Conservation (phyloP, 2,113 vertebrate genomes). For the Poecile atricapillus region DNA sequence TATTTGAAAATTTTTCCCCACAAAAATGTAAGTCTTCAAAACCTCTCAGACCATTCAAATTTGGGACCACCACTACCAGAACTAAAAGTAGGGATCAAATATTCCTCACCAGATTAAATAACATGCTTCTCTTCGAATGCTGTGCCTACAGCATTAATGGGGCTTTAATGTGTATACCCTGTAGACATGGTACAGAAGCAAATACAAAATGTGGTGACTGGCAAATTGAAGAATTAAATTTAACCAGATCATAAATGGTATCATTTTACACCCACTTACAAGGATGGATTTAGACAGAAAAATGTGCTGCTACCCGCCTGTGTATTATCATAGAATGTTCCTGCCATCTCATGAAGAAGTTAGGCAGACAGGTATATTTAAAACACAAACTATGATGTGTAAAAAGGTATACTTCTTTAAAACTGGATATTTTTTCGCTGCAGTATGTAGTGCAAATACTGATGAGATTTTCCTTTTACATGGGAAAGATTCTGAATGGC, state of each 20-base stretch:
- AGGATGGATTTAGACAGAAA: neutral
- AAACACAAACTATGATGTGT: neutral
- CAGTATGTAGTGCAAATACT: neutral
- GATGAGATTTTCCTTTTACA: neutral
- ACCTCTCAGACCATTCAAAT: neutral
- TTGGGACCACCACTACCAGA: neutral
- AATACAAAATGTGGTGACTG: constrained; percentile 3
- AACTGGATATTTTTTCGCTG: neutral
- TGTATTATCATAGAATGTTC: neutral
- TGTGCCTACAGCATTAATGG: neutral
- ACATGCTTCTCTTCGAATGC: neutral
- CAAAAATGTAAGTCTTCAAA: constrained; percentile 33
- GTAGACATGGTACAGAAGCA: neutral
- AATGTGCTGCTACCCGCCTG: neutral
- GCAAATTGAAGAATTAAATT: constrained; percentile 29
- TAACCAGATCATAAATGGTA: constrained; percentile 19
- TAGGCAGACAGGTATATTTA: neutral
- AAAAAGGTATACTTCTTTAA: neutral
- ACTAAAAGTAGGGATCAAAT: constrained; percentile 27
- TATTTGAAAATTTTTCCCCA: constrained; percentile 22
- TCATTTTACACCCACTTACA: constrained; percentile 3
- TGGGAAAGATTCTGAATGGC: neutral
- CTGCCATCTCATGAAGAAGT: neutral
- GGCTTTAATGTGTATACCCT: neutral
- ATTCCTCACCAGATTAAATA: constrained; percentile 36